Base-by-base conservation (phyloP, 2,797 vertebrate genomes). In the Pangasius larnaudii region DNA sequence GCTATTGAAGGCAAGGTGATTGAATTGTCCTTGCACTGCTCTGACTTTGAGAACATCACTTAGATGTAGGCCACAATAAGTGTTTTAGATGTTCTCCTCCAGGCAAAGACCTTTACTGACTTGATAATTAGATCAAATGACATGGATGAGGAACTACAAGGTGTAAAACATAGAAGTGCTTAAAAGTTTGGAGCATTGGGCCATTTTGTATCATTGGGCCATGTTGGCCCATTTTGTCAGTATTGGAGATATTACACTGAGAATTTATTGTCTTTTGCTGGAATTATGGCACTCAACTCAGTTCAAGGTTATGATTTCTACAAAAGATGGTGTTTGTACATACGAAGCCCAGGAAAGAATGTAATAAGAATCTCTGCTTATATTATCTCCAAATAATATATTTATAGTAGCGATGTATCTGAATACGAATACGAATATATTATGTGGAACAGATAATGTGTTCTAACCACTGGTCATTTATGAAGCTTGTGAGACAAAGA, bases 41-140 rank as follows among this genome's bases (percentile, higher is more conserved):
- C 88, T 89, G 91, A 91, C 91, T 91, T 92, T 92, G 89, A 92
- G 90, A 92, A 91, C 91, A 90, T 90, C 90, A 85, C 59, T 89
- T 89, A 69, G 82, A 84, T 69, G 83, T 81, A 89, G 89, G 85
- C 67, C 85, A 84, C 86, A 84, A 67, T 65, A 46, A 85, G 82
- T 39, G 82, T n/a, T 78, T 39, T 59, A 58, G 80, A 51, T 84
- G 81, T 46, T 59, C 51, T 87, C 61, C 85, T 86, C 72, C 18
- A 65, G 72, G 80, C 59, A 42, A 83, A 71, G 61, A 16, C 58
- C 67, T 89, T 61, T 72, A 67, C 46, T 53, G 78, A 69, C 85
- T 85, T 56, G 39, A 85, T 85, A 82, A 82, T 82, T 42, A 27
- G 80, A 84, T 77, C 19, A 77, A 78, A 65, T 61, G 81, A 77